Evolutionary conservation across 2,888 invertebrate genomes (phyloP).

Genomic region (Galerucella pusilla): DNA sequence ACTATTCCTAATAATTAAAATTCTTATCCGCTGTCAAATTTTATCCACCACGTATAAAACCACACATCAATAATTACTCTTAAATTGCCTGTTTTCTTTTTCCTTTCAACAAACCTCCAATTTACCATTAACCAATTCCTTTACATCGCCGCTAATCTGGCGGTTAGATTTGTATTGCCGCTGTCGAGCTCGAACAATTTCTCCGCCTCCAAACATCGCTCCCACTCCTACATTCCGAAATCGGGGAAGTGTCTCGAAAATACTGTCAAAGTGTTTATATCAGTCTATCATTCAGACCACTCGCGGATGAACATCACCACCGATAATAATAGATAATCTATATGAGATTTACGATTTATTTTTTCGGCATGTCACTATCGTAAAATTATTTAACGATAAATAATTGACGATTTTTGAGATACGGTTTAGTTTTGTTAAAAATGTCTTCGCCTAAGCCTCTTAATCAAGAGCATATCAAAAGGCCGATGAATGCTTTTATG

Average conservation of each 20-base stretch:
- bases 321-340: background rate
- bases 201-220: slow-evolving; percentile 54
- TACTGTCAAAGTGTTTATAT: slow-evolving; percentile 28
- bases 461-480: slow-evolving; percentile 74
- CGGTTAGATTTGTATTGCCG: slow-evolving; percentile 56
- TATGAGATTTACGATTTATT: background rate
- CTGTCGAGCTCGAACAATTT: slow-evolving; percentile 47
- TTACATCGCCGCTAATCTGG: slow-evolving; percentile 46
- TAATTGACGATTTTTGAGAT: background rate
- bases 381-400: background rate
- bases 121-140: slow-evolving; percentile 46
- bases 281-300: slow-evolving; percentile 29
- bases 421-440: background rate
- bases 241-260: slow-evolving; percentile 48
- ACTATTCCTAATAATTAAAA: too few species aligned
- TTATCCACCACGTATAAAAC: background rate
- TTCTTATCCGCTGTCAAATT: too few species aligned
- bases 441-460: slow-evolving; percentile 58
- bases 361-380: slow-evolving; percentile 4
- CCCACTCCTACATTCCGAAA: slow-evolving; percentile 49
- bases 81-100: slow-evolving; percentile 26
- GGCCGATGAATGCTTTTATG: slow-evolving; percentile 87
- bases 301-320: slow-evolving; percentile 17
- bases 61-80: slow-evolving; percentile 21
- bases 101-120: slow-evolving; percentile 37